Evolutionary conservation across 1,140 invertebrate genomes (phyloP).

Genomic region (Leptinotarsa defecta): DNA sequence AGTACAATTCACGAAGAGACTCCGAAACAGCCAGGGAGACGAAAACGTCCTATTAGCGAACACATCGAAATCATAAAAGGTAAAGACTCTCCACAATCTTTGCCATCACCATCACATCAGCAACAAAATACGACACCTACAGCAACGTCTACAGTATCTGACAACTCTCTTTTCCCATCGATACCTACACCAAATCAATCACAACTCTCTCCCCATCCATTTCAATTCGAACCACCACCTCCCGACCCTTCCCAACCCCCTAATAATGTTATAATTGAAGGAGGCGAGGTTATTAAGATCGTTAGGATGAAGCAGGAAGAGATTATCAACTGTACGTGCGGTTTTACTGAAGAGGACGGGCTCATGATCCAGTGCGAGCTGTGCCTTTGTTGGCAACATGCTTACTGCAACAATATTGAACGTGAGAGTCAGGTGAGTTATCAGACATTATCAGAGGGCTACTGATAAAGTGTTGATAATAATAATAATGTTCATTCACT

Average conservation of each 20-base stretch:
- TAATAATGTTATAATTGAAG: slow-evolving; percentile 58
- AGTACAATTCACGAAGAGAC: slow-evolving; percentile 9
- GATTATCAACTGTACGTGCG: slow-evolving; percentile 56
- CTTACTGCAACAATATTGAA: slow-evolving; percentile 82
- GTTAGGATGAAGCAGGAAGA: slow-evolving; percentile 66
- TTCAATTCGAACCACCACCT: slow-evolving; percentile 17
- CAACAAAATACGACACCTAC: not conserved
- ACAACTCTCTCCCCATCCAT: slow-evolving; percentile 9
- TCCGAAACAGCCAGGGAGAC: slow-evolving; percentile 31
- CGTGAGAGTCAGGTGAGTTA: slow-evolving; percentile 69
- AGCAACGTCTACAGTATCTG: not conserved
- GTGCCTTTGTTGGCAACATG: slow-evolving; percentile 94
- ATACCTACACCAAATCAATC: slow-evolving; percentile 13
- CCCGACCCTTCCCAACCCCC: slow-evolving; percentile 20
- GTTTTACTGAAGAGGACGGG: slow-evolving; percentile 84
- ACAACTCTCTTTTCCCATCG: not conserved
- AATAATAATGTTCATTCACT: too few species aligned
- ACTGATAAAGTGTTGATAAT: too few species aligned
- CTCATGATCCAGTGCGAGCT: slow-evolving; percentile 95
- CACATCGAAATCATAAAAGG: slow-evolving; percentile 37
- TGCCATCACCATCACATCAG: slow-evolving; percentile 20
- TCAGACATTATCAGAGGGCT: not conserved
- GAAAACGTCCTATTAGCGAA: slow-evolving; percentile 41
- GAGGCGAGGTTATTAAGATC: slow-evolving; percentile 68
- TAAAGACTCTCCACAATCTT: slow-evolving; percentile 16